phyloP scores from a whole-genome alignment of 2,113 vertebrate genomes.

The Trogon surrucura region DNA sequence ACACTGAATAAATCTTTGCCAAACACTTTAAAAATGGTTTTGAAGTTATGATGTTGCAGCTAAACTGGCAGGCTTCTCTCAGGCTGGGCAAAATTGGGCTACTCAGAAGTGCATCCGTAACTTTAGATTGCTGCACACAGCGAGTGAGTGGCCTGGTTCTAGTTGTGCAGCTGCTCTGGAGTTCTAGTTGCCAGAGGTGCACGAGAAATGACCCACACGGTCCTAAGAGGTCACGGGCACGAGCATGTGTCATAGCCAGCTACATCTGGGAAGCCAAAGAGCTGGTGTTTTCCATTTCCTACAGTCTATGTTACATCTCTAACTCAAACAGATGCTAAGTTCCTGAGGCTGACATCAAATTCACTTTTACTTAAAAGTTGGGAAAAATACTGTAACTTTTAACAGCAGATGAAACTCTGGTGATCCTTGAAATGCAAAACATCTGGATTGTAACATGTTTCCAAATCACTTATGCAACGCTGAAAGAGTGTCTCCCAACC shows the following conservation, averaged over 20 bases:
- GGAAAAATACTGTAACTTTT: background rate
- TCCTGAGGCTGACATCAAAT: background rate
- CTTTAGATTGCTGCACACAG: too few relatives aligned
- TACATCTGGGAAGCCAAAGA: background rate
- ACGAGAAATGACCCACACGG: background rate
- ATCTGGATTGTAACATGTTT: background rate
- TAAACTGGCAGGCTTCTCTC: background rate
- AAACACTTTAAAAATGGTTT: background rate
- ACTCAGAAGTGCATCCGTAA: background rate
- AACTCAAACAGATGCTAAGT: background rate
- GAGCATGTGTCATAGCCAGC: background rate
- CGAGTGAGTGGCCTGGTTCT: background rate
- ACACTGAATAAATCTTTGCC: background rate
- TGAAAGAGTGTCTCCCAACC: background rate
- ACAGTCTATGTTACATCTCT: background rate
- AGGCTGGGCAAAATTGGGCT: background rate
- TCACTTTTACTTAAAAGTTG: background rate
- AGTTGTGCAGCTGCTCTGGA: background rate
- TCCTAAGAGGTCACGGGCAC: rapidly evolving
- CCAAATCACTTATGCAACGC: background rate
- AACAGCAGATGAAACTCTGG: background rate
- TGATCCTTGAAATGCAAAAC: background rate
- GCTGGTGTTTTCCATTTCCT: background rate
- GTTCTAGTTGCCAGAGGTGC: background rate
- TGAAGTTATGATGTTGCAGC: background rate